phyloP scores from a whole-genome alignment of 2,888 invertebrate genomes.

The Xestia rhomboidea region DNA sequence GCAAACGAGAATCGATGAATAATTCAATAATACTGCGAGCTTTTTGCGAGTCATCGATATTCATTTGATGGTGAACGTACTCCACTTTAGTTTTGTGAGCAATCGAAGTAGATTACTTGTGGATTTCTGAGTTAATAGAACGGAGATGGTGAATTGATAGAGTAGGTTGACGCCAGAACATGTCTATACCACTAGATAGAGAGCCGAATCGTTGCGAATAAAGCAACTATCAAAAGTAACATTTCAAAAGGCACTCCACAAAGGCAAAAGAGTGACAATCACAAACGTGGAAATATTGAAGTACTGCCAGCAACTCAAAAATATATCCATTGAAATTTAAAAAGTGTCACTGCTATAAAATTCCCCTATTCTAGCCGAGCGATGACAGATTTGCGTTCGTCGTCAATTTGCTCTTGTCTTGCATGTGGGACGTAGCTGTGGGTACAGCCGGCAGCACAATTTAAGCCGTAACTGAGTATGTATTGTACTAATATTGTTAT shows the following conservation, averaged over 20 bases:
- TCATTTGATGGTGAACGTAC: conserved; percentile 71
- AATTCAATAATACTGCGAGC: conserved; percentile 73
- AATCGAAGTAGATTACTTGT: conserved; percentile 33
- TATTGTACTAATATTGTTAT: conserved; percentile 36
- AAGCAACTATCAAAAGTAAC: background rate
- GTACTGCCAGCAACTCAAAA: conserved; percentile 17
- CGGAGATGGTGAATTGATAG: background rate
- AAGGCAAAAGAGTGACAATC: background rate
- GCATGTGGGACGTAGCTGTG: conserved; percentile 28
- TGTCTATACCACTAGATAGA: background rate
- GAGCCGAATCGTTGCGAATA: background rate
- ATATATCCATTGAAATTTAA: conserved; percentile 38
- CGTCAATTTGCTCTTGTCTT: conserved; percentile 55
- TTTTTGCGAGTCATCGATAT: conserved; percentile 77
- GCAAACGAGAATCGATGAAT: conserved; percentile 78
- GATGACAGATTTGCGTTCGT: conserved; percentile 64
- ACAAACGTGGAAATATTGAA: conserved; percentile 10
- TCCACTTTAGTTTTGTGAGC: conserved; percentile 63
- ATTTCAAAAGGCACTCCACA: background rate
- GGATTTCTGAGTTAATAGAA: conserved; percentile 30
- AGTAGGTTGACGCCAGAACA: background rate
- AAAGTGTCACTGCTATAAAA: conserved; percentile 39
- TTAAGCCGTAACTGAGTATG: conserved; percentile 2
- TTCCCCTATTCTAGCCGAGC: conserved; percentile 42
- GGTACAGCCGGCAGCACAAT: conserved; percentile 53